These are phyloP conservation scores for Eledone cirrhosa DNA, from an alignment of 2,888 invertebrate genomes.

Conservation along the genomic window DNA sequence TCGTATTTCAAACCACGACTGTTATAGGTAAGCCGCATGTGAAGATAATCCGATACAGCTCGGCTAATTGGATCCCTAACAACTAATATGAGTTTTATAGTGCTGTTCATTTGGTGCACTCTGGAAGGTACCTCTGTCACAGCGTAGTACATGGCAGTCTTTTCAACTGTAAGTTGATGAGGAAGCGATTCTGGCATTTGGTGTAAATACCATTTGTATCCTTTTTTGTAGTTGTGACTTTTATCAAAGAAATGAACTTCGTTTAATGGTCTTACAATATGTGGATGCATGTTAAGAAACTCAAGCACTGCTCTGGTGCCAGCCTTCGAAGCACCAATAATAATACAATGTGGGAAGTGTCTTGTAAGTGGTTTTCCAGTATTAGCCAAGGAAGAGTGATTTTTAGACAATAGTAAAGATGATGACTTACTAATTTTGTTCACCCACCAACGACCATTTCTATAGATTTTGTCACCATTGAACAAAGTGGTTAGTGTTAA, in stretches of 20 bases:
- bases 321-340: conserved; percentile 67
- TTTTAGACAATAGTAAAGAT: too few relatives aligned
- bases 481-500: too few relatives aligned
- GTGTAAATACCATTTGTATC: conserved; percentile 86
- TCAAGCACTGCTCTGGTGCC: conserved; percentile 67
- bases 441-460: too few relatives aligned
- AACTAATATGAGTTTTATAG: conserved; percentile 86
- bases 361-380: too few relatives aligned
- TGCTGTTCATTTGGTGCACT: conserved; percentile 90
- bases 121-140: conserved; percentile 92
- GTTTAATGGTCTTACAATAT: conserved; percentile 89
- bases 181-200: conserved; percentile 91
- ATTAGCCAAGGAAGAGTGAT: too few relatives aligned
- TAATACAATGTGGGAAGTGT: conserved; percentile 63
- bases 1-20: conserved; percentile 47
- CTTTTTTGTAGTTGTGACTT: conserved; percentile 80
- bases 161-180: conserved; percentile 93
- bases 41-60: conserved; percentile 95
- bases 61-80: conserved; percentile 94
- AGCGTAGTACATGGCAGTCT: conserved; percentile 96
- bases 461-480: too few relatives aligned
- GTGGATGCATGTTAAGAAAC: conserved; percentile 67
- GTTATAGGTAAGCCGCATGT: conserved; percentile 72
- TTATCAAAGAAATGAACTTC: conserved; percentile 98
- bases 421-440: too few relatives aligned